Evolutionary conservation across 2,888 invertebrate genomes (phyloP), one percentile per base, ranked within the genome.

Genomic region (Mycalesis mineus): DNA sequence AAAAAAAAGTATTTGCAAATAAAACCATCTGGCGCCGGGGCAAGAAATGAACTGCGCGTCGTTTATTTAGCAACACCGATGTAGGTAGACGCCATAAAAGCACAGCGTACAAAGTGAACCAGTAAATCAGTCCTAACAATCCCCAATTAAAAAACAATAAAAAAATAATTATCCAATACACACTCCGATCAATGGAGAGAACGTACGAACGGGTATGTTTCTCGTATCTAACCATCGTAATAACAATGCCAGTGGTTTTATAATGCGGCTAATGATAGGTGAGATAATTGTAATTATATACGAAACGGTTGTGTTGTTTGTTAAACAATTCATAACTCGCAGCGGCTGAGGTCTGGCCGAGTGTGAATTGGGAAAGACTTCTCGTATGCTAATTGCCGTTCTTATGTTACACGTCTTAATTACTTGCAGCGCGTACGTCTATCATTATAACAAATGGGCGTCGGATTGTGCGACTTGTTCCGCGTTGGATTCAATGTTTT

Each of bases 231-330:
- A 62, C 68, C 68, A 74, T 73, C 71, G 72, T 71, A 73, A 74
- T 72, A 78, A 80, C 77, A 80, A 78, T 75, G 74, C 69, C 75
- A 75, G 71, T 68, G 65, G 68, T 74, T 74, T 72, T 75, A 74
- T 66, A 70, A 74, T 71, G 68, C 67, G 63, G 68, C 73, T 80
- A 83, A 78, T 79, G 75, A 78, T 76, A 80, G 77, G 71, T 70
- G 70, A 73, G 72, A 71, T 81, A 78, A 80, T 78, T 77, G 77
- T 77, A 72, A 76, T 77, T 55, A 62, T 55, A 62, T 49, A 41
- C 31, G 13, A 48, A 74, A 74, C 63, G 69, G 53, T 55, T 60
- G 63, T 54, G 41, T 28, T 17, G 28, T 54, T 58, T 58, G 33
- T 33, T 58, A 57, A 60, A 58, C 51, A 58, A 60, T 55, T 53